Conservation (phyloP, 2,888 invertebrate genomes). For the Amphipyra tragopoginis region DNA sequence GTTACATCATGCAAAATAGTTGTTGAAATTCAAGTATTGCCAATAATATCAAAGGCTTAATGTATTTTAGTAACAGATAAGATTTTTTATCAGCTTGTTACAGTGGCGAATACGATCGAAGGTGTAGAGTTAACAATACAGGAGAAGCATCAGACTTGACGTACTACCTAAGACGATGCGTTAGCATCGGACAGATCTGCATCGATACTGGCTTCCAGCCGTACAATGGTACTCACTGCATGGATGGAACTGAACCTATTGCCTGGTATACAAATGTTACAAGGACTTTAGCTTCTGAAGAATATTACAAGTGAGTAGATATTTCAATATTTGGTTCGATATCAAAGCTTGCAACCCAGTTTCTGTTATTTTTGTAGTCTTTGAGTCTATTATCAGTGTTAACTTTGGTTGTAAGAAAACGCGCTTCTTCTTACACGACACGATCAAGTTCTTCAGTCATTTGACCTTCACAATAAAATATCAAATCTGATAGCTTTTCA, state of each 20-base stretch:
- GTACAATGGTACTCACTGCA: slow-evolving; percentile 84
- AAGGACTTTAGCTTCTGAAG: slow-evolving; percentile 91
- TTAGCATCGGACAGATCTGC: slow-evolving; percentile 87
- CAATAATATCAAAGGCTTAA: background rate
- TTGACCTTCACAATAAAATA: background rate
- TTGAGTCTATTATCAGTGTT: too few species aligned
- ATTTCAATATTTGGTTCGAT: slow-evolving; percentile 16
- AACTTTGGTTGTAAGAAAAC: too few species aligned
- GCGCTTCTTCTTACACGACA: too few species aligned
- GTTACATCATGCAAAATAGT: too few species aligned
- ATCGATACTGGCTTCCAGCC: slow-evolving; percentile 73
- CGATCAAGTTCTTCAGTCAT: background rate
- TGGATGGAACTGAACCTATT: slow-evolving; percentile 68
- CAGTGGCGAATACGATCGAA: slow-evolving; percentile 90
- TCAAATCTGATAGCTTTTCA: background rate
- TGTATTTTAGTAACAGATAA: background rate
- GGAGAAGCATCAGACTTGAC: slow-evolving; percentile 78
- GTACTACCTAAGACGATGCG: slow-evolving; percentile 88
- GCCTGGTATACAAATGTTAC: slow-evolving; percentile 88
- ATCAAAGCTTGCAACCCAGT: too few species aligned
- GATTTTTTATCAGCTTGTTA: slow-evolving; percentile 88
- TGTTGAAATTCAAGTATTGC: too few species aligned
- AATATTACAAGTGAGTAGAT: slow-evolving; percentile 91
- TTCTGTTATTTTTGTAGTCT: background rate
- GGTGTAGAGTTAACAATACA: slow-evolving; percentile 83